Percentiles rank a stretch among this genome's conserved stretches.
Evolutionary conservation across 2,888 invertebrate species (phyloP).

Genomic region (Machimus rusticus): DNA sequence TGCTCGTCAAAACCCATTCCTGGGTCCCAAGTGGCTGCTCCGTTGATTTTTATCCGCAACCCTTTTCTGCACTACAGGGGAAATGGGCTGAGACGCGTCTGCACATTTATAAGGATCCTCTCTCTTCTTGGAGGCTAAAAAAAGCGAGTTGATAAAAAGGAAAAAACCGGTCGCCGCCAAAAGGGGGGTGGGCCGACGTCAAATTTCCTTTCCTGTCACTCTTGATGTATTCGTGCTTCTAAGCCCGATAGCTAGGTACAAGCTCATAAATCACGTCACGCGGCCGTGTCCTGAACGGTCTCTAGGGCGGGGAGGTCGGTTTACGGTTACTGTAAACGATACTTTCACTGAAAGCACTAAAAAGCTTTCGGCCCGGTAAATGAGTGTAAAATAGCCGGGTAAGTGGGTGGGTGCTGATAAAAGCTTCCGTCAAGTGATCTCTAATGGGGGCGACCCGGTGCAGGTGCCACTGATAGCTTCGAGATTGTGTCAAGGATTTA

Average conservation of each 20-base stretch:
- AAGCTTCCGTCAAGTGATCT: conserved; percentile 18
- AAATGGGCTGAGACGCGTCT: conserved; percentile 6
- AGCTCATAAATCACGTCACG: conserved; percentile 7
- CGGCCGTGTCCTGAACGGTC: neutral
- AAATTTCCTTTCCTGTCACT: conserved; percentile 28
- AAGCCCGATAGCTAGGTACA: neutral
- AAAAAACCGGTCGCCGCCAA: neutral
- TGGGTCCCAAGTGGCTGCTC: neutral
- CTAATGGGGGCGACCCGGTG: neutral
- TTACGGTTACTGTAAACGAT: neutral
- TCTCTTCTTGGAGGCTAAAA: neutral
- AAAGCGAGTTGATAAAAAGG: neutral
- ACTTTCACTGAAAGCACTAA: conserved; percentile 35
- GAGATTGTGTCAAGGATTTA: neutral
- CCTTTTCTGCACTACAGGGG: conserved; percentile 1
- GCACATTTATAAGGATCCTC: conserved; percentile 14
- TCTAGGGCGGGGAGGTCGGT: neutral
- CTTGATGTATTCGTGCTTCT: neutral
- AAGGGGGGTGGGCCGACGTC: neutral
- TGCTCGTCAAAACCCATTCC: conserved; percentile 19
- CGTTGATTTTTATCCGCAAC: conserved; percentile 22
- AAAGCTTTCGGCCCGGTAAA: neutral
- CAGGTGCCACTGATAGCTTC: neutral
- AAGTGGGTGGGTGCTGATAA: neutral
- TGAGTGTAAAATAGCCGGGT: neutral